Base-by-base conservation (phyloP, 2,113 vertebrate genomes). In the Macrotis lagotis region DNA sequence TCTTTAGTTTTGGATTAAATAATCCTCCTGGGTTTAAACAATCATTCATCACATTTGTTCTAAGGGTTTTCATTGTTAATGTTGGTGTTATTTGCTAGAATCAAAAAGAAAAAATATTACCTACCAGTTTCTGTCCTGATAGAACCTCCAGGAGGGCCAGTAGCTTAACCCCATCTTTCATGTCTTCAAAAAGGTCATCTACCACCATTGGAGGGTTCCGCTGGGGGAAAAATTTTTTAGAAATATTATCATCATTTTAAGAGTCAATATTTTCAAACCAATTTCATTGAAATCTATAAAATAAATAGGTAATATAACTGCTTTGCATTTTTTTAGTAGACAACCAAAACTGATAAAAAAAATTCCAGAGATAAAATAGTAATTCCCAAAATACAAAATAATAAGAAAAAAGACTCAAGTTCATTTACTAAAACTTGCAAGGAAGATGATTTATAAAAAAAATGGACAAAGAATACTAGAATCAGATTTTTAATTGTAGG, bases 111-210 rank as follows among this genome's bases (percentile, higher is more conserved):
- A 96, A 97, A 89, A 14, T 94, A 90, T 88, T 91, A 97, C 98
- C 99, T 98, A 99, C 99, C 99, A 99, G 97, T 96, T 99, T 99
- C 96, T 99, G 99, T 88, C 99, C 99, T 24, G 99, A 99, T 48
- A 99, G 98, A 94, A 99, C 98, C 93, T 99, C 99, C 98, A 99
- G 98, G 91, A 99, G 98, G 26, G 99, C 99, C 94, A 99, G 98
- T 2, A 99, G 98, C 98, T 99, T 99, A 90, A 99, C 98, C 0
- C 99, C 99, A 98, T 99, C 99, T 98, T 99, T 99, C 97, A 99
- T 99, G 97, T 99, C 99, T 98, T 99, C 99, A 97, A 99, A 99
- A 44, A 99, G 99, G 92, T 99, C 99, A 31, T 99, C 99, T 92
- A 99, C 98, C 93, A 99, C 97, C 97, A 99, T 98, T 0, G 99